Percentiles rank a stretch among this genome's conserved stretches.
phyloP scores from a whole-genome alignment of 2,113 vertebrate genomes.

The Erythrocercus mccallii region DNA sequence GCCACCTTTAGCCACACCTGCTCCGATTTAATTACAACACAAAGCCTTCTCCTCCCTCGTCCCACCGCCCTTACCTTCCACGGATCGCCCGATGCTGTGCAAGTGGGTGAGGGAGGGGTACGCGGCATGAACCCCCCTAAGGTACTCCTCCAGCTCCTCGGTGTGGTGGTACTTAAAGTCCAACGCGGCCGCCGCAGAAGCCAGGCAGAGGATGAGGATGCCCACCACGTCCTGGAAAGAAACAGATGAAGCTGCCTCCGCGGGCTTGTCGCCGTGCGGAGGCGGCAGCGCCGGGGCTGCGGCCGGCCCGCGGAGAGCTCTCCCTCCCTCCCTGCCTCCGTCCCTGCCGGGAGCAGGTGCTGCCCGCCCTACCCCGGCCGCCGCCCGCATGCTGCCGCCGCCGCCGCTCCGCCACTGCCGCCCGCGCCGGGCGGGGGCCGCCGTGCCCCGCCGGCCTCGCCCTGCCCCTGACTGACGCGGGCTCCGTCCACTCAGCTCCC shows the following conservation, averaged over 20 bases:
- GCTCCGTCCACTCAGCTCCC: not conserved
- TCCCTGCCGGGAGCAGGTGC: not conserved
- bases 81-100: slow-evolving; percentile 81
- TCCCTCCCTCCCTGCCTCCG: accelerated
- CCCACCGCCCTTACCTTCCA: slow-evolving; percentile 70
- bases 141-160: slow-evolving; percentile 70
- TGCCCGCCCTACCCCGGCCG: not conserved
- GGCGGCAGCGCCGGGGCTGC: not conserved
- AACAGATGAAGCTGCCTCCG: not conserved
- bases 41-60: not conserved
- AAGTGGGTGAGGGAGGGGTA: slow-evolving; percentile 74
- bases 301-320: not conserved
- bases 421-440: not conserved
- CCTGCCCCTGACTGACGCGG: not conserved
- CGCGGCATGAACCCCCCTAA: slow-evolving; percentile 63
- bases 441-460: not conserved
- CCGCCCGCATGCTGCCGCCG: not conserved
- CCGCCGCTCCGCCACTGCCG: not conserved
- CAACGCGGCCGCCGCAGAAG: slow-evolving; percentile 49
- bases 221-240: slow-evolving; percentile 41
- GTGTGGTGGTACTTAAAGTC: slow-evolving; percentile 79
- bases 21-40: accelerated
- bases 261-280: not conserved
- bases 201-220: slow-evolving; percentile 48
- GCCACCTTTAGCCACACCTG: not conserved